A percentile compares a stretch with the other conserved stretches of the same genome.
phyloP scores from a whole-genome alignment of 2,888 invertebrate species.

The Meandrusa payeni region DNA sequence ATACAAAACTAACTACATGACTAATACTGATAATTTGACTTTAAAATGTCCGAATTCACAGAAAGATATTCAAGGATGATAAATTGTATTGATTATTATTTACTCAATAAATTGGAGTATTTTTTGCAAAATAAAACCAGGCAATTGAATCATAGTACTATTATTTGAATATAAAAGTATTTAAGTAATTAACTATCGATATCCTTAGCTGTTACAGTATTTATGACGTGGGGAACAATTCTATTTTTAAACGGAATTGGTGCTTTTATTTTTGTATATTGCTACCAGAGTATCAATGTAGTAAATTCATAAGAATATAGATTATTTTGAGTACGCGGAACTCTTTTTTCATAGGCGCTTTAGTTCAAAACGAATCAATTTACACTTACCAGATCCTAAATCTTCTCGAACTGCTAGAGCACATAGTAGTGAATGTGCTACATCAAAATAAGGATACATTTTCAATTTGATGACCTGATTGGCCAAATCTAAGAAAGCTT shows the following conservation, averaged over 20 bases:
- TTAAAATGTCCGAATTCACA: slow-evolving; percentile 2
- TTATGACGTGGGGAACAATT: slow-evolving; percentile 50
- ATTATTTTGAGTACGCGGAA: slow-evolving; percentile 47
- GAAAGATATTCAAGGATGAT: no score
- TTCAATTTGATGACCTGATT: slow-evolving; percentile 99
- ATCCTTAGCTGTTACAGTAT: slow-evolving; percentile 25
- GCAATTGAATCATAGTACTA: no score
- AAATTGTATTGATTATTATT: no score
- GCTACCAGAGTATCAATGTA: slow-evolving; percentile 39
- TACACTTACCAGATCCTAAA: slow-evolving; percentile 90
- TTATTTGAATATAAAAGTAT: background rate
- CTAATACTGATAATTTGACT: background rate
- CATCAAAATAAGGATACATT: slow-evolving; percentile 99
- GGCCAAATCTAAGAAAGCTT: slow-evolving; percentile 98
- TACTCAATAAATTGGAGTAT: no score
- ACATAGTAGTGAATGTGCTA: slow-evolving; percentile 97
- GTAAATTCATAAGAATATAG: slow-evolving; percentile 28
- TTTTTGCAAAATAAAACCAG: no score
- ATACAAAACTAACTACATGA: background rate
- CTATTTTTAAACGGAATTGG: slow-evolving; percentile 69
- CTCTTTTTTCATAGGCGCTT: slow-evolving; percentile 37
- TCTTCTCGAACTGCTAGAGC: slow-evolving; percentile 97
- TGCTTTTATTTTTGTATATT: slow-evolving; percentile 66
- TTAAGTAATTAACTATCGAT: slow-evolving; percentile 4
- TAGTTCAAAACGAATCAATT: slow-evolving; percentile 42